Evolutionary conservation across 2,888 invertebrate species (phyloP), one percentile per base, ranked within the genome.

Genomic region (Cephalotes varians): DNA sequence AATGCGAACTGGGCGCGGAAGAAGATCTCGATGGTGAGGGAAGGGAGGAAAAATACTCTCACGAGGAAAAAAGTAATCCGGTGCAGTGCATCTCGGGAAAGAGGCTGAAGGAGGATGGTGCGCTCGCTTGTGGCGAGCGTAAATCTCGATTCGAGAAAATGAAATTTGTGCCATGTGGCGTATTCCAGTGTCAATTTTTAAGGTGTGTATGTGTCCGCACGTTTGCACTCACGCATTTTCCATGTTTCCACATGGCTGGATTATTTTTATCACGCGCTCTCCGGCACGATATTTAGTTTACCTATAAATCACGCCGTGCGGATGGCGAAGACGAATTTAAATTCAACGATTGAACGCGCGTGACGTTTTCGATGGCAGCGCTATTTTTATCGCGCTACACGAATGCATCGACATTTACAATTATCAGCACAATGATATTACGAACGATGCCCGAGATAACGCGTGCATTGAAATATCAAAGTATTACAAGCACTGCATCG

Each of bases 11-110:
- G 60, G 67, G 12, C 5, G 56, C 37, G 65, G 18, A 37, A 51
- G 64, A 49, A 62, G 34, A 31, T 64, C 49, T 28, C 64, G 74
- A 44, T 21, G 34, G 25, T 5, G 44, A 21, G 51, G 44, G 64
- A 12, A 47, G 18, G 44, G 82, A 86, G 77, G 84, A 86, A 87
- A 88, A 85, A 85, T 81, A 76, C 67, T 34, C 67, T 28, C 60
- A 60, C 31, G 44, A 64, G 69, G 65, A 74, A 72, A 74, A 82
- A 88, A 81, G 84, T 65, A 84, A 82, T 87, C 81, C 87, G 40
- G 18, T 37, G 77, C 79, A 80, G 73, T 85, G 84, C 83, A 83
- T 85, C 80, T 82, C 60, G 80, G 62, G 82, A 58, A 28, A 71
- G 34, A 2, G 60, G 47, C 15, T 37, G 60, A 25, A 60, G 49